Conservation (phyloP, 2,797 vertebrate genomes). For the Sebastes vulpes region DNA sequence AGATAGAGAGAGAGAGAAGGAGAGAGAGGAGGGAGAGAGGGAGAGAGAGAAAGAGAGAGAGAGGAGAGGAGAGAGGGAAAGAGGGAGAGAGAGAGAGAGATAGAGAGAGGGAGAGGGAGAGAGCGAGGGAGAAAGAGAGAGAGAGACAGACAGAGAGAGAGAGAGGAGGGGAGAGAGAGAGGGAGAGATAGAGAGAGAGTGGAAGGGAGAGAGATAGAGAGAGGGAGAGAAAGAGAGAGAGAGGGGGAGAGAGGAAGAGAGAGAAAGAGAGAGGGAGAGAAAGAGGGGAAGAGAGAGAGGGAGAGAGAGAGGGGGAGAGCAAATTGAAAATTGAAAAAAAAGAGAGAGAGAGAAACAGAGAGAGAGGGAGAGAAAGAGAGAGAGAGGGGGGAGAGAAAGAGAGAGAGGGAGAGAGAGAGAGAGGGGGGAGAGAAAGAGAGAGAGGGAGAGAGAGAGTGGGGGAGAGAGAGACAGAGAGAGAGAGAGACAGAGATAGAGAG, state of each 20-base stretch:
- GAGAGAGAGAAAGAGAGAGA: too few relatives aligned
- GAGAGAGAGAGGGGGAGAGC: too few relatives aligned
- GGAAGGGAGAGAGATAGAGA: neutral
- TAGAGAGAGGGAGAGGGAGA: conserved; percentile 2
- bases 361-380: too few relatives aligned
- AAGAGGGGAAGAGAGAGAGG: conserved; percentile 20
- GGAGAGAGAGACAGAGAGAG: neutral
- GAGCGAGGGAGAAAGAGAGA: conserved; percentile 42
- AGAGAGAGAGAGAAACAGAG: conserved; percentile 5
- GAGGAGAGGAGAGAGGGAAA: too few relatives aligned
- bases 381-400: neutral
- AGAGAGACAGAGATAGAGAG: neutral
- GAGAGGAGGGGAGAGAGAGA: too few relatives aligned
- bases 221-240: conserved; percentile 49
- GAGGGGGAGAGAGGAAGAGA: neutral
- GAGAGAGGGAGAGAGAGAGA: too few relatives aligned
- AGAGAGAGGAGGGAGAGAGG: too few relatives aligned
- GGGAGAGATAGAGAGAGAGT: neutral
- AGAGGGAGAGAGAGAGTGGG: too few relatives aligned
- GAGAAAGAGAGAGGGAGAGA: neutral
- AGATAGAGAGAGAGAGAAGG: too few relatives aligned
- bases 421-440: too few relatives aligned
- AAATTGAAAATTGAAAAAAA: too few relatives aligned
- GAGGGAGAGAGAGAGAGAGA: conserved; percentile 17
- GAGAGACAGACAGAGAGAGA: too few relatives aligned